Evolutionary conservation across 1,140 invertebrate genomes (phyloP), one percentile per base, ranked within the genome.

Genomic region (Acromyrmex echinatior): DNA sequence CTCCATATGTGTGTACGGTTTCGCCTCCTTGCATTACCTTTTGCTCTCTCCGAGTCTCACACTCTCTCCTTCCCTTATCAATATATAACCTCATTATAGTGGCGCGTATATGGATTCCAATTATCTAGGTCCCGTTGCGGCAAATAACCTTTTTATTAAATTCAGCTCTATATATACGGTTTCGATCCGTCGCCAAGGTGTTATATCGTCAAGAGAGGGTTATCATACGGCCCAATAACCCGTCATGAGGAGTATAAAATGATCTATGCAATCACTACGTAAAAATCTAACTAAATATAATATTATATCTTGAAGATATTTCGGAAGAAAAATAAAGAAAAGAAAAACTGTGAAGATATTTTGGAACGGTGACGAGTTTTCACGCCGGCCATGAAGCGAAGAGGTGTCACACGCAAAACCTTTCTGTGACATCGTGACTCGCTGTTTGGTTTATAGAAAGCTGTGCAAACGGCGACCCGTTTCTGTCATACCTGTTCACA

Each of bases 51-150:
- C 18, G 28, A 71, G 68, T 51, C 25, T 21, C 35, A 51, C 68
- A 10, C 56, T 12, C 53, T 56, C 18, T 21, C 45, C 62, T 70
- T 60, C 45, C 70, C 88, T 92, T 92, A 93, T 93, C 92, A 91
- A 93, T 93, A 91, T 93, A 91, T 93, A 93, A 94, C 87, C 81
- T 91, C 87, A 91, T 93, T 93, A 90, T 92, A 73, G 71, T 35
- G 77, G 14, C 70, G 65, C 80, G 88, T 90, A 91, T 66, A 79
- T 78, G 80, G 88, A 91, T 88, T 88, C 87, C 91, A 92, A 94
- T 93, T 94, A 94, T 93, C 88, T 70, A 56, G 51, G 87, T 84
- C 86, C 73, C 79, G 62, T 89, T 88, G 85, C 66, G 81, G 68
- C 60, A 81, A 91, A 90, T 91, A 88, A 90, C 89, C 73, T 89